Base-by-base conservation (phyloP, 2,797 vertebrate genomes). In the Sebastes elongatus region DNA sequence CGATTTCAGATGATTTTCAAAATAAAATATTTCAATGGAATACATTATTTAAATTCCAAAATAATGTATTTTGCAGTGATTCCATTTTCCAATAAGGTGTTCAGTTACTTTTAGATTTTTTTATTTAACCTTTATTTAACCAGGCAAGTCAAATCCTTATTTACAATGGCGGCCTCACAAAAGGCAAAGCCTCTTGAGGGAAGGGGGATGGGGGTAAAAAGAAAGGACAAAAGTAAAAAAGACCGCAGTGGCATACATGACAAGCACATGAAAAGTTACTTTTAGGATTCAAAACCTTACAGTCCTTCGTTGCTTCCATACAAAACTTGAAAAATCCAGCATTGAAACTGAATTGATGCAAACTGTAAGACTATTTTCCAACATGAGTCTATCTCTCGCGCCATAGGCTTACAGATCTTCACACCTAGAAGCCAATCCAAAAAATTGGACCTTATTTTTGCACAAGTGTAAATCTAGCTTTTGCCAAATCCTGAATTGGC, bases 401-500 rank as follows among this genome's bases (percentile, higher is more conserved):
- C 66, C 72, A 59, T 33, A 60, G 32, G 70, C 56, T 71, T 30
- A 56, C 46, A 72, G 52, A 73, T 68, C n/a, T 59, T 18, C 32
- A 74, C 61, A 42, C 61, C 35, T 52, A 22, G 22, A 57, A 71
- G 10, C 22, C 57, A 32, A 46, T 33, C 5, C 42, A 27, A 76
- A 72, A 32, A 46, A 13, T 23, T 16, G 27, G 25, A 28, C 68
- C 1, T n/a, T 23, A 23, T 72, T 66, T 66, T 49, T 22, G 2
- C 9, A 66, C 13, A 67, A 59, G 69, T 76, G 71, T 74, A 67
- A 78, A 81, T 83, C 6, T 27, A 42, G 68, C 46, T 63, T 83
- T 80, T 76, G 42, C 72, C 72, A 87, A 78, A 86, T 68, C 25
- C 67, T 62, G 67, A 75, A 62, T 42, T 78, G 80, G 71, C 88